Evolutionary conservation across 2,113 vertebrate species (phyloP).

Genomic region (Athene cunicularia): DNA sequence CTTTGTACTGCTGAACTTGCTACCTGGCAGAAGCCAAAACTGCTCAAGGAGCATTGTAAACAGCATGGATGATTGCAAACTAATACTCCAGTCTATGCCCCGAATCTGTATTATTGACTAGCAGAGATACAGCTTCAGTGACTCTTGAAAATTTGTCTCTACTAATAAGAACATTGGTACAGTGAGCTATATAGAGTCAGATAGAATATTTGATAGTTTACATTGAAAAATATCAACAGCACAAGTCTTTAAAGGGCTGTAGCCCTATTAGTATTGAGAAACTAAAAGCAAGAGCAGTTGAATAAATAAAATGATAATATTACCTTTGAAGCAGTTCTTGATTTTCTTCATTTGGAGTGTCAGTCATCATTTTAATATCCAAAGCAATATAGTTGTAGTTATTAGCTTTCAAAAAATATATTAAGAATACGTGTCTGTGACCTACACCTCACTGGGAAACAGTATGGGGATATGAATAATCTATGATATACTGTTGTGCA

Average conservation of each 20-base stretch:
- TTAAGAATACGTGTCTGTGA: neutral
- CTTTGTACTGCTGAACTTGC: neutral
- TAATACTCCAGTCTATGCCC: neutral
- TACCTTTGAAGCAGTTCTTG: neutral
- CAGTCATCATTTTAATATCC: neutral
- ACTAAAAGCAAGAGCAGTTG: neutral
- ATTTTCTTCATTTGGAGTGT: neutral
- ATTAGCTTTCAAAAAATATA: neutral
- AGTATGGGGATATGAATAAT: neutral
- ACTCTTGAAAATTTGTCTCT: neutral
- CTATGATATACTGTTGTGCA: neutral
- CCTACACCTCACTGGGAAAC: neutral
- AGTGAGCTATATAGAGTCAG: neutral
- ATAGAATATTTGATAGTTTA: neutral
- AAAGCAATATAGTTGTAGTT: neutral
- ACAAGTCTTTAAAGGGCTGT: neutral
- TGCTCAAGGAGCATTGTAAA: neutral
- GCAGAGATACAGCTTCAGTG: neutral
- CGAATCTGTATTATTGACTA: neutral
- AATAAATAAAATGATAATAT: neutral
- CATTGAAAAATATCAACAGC: neutral
- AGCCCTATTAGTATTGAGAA: neutral
- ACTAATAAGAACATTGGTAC: rapidly evolving
- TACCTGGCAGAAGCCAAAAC: neutral
- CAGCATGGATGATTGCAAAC: neutral